Evolutionary conservation across 2,113 vertebrate species (phyloP).

Genomic region (Picathartes gymnocephalus): DNA sequence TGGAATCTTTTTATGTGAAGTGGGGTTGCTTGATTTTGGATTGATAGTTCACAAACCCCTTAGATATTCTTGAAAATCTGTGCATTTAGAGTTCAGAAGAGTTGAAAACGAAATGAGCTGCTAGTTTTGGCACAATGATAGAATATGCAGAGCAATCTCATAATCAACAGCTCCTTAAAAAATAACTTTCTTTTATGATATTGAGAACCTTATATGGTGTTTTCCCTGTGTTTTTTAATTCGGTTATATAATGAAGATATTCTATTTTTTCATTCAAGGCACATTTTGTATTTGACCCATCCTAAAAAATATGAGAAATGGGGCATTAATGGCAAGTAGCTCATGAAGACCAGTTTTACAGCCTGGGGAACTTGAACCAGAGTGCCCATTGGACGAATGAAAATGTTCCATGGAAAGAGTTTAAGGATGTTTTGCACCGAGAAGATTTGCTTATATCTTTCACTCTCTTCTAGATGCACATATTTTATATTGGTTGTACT

Average conservation of each 20-base stretch:
- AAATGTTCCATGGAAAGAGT: background rate
- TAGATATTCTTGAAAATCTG: background rate
- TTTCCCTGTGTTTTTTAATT: background rate
- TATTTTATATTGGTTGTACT: background rate
- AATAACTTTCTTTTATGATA: background rate
- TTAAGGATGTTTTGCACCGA: background rate
- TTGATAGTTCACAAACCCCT: background rate
- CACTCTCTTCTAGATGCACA: background rate
- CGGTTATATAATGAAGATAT: background rate
- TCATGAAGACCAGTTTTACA: background rate
- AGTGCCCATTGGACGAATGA: background rate
- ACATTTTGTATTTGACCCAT: background rate
- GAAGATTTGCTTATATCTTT: background rate
- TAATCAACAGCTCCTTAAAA: background rate
- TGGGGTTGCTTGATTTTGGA: background rate
- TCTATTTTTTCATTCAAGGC: background rate
- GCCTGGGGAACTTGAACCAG: background rate
- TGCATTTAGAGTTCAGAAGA: background rate
- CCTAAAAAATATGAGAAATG: background rate
- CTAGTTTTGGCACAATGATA: background rate
- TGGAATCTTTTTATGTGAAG: background rate
- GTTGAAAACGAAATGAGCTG: background rate
- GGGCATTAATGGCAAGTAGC: background rate
- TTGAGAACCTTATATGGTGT: rapidly evolving
- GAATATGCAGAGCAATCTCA: background rate